Conservation (phyloP, 2,797 vertebrate species). For the Acanthis flammea region DNA sequence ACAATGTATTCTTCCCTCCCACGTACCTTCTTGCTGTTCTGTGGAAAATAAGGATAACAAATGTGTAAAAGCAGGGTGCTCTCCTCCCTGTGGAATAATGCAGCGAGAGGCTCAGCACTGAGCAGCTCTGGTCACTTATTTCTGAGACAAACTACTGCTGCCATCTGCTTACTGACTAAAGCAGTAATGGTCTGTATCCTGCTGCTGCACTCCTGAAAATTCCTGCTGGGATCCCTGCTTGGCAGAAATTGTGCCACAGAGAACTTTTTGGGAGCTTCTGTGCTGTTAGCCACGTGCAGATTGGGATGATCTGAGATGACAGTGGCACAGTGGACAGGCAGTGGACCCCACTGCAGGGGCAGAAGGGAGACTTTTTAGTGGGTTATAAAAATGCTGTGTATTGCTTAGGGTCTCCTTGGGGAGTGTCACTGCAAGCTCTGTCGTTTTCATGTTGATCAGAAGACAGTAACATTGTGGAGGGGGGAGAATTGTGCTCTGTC, state of each 20-base stretch:
- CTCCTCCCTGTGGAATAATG: background rate
- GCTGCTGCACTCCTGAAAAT: background rate
- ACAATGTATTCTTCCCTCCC: slow-evolving; percentile 33
- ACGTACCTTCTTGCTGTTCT: slow-evolving; percentile 2
- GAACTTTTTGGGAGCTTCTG: background rate
- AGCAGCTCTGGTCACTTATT: background rate
- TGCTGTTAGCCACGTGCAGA: rapidly evolving
- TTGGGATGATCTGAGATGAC: background rate
- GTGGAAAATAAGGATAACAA: slow-evolving; percentile 14
- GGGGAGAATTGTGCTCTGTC: background rate
- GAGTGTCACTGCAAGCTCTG: background rate
- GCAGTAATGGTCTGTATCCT: background rate
- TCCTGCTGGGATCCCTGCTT: background rate
- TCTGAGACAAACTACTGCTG: background rate
- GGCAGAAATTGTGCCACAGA: background rate
- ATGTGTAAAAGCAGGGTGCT: background rate
- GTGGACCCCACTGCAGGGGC: background rate
- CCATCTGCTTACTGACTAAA: background rate
- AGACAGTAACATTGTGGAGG: background rate
- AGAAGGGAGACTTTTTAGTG: background rate
- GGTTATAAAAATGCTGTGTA: rapidly evolving
- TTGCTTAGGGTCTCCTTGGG: background rate
- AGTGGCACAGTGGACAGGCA: background rate
- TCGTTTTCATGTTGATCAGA: background rate
- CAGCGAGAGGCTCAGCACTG: background rate